phyloP scores from a whole-genome alignment of 1,140 invertebrate species.

The Drosophila athabasca region DNA sequence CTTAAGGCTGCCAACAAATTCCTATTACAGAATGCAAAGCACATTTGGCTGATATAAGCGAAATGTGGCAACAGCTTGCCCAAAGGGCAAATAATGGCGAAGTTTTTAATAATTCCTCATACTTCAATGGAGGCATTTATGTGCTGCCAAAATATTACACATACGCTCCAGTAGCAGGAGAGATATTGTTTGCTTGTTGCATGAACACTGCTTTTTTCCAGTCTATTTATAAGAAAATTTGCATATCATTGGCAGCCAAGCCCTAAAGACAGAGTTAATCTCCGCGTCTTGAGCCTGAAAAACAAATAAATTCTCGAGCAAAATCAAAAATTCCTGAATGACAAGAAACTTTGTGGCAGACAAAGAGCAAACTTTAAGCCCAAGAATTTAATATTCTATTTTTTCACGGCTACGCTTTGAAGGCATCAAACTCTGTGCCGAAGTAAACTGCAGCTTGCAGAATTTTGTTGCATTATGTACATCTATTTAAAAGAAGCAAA shows the following conservation, averaged over 20 bases:
- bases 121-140: no score
- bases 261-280: not conserved
- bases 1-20: not conserved
- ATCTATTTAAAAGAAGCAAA: no score
- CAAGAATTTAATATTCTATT: slow-evolving; percentile 61
- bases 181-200: not conserved
- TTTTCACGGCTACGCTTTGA: not conserved
- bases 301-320: slow-evolving; percentile 3
- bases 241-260: slow-evolving; percentile 15
- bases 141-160: slow-evolving; percentile 6
- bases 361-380: slow-evolving; percentile 47
- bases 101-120: not conserved
- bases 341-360: slow-evolving; percentile 42
- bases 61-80: not conserved
- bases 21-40: slow-evolving; percentile 9
- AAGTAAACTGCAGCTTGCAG: slow-evolving; percentile 35
- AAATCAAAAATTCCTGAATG: slow-evolving; percentile 20
- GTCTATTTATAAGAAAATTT: slow-evolving; percentile 17
- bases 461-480: slow-evolving; percentile 22
- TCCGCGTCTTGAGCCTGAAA: not conserved
- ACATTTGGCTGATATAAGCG: not conserved
- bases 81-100: not conserved
- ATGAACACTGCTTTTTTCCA: not conserved
- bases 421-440: slow-evolving; percentile 12
- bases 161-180: slow-evolving; percentile 3